Base-by-base conservation (phyloP, 1,140 invertebrate genomes). In the Apocrypta bakeri region DNA sequence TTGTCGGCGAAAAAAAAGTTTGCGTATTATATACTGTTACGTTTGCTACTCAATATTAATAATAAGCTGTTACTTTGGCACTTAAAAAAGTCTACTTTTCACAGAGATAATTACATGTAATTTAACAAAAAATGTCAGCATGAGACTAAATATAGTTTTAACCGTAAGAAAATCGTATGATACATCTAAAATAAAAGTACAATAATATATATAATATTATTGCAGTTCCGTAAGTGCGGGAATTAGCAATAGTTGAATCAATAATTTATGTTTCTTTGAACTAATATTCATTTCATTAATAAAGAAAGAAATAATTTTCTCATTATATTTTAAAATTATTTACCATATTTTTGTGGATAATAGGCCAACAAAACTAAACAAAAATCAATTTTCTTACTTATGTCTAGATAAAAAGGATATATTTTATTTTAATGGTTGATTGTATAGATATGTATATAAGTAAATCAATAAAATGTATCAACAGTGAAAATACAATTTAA, bases 361-460 rank as follows among this genome's bases (percentile, higher is more conserved):
- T 17, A 12, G 4, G 25, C 11, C n/a, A 56, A 21, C 48, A 17
- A 56, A n/a, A 56, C 17, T 3, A 56, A 56, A 2, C 33, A 37
- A 56, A 21, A 56, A n/a, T 56, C 2, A 66, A 29, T 29, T 29
- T 27, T 27, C 14, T 27, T 24, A 9, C 25, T 6, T 66, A 17
- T 66, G n/a, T 14, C 24, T 0, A 21, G 17, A 66, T 66, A 25
- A n/a, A n/a, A n/a, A 66, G 1, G 6, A 27, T 3, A 27, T 66
- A 66, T 17, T 29, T 66, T 8, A 66, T n/a, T 66, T 66, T 66
- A 11, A 64, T 27, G n/a, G 25, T 64, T 66, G 27, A 66, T 66
- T 27, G 24, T 66, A 29, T 66, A 66, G 63, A 66, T 11, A 66
- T 66, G 63, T 66, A 66, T 66, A 66, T 66, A 66, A 66, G 27